Conservation (phyloP, 2,113 vertebrate genomes). For the Tetraodon nigroviridis region DNA sequence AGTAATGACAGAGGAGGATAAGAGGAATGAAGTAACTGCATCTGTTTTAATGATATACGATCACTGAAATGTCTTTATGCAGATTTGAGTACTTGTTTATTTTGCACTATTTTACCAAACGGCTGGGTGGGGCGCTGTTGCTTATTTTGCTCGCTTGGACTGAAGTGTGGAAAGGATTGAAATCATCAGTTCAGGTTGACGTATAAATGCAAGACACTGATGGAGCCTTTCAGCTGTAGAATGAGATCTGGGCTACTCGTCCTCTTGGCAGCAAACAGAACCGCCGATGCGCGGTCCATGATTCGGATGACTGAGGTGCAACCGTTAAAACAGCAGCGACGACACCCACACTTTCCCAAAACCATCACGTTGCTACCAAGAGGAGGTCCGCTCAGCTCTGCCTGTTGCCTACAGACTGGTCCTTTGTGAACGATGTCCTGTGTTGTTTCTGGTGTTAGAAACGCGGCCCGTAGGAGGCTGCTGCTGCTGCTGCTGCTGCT, state of each 20-base stretch:
- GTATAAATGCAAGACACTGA: conserved; percentile 73
- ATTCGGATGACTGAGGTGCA: not conserved
- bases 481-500: conserved; percentile 42
- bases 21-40: conserved; percentile 42
- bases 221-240: conserved; percentile 66
- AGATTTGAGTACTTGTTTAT: conserved; percentile 66
- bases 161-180: conserved; percentile 64
- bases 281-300: not conserved
- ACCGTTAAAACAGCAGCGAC: not conserved
- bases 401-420: conserved; percentile 69
- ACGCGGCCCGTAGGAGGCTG: conserved; percentile 40
- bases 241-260: conserved; percentile 39
- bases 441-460: conserved; percentile 37
- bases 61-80: conserved; percentile 71
- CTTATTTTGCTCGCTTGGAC: conserved; percentile 56
- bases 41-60: conserved; percentile 55
- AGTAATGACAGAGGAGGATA: conserved; percentile 28
- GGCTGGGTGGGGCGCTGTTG: conserved; percentile 47
- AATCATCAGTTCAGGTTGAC: conserved; percentile 65
- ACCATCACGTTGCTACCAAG: conserved; percentile 36
- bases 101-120: conserved; percentile 76
- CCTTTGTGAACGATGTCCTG: conserved; percentile 65
- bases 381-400: conserved; percentile 43
- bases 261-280: conserved; percentile 50
- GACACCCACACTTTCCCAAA: not conserved